Base-by-base conservation (phyloP, 1,140 invertebrate genomes). In the Drosophila nigromelanica region DNA sequence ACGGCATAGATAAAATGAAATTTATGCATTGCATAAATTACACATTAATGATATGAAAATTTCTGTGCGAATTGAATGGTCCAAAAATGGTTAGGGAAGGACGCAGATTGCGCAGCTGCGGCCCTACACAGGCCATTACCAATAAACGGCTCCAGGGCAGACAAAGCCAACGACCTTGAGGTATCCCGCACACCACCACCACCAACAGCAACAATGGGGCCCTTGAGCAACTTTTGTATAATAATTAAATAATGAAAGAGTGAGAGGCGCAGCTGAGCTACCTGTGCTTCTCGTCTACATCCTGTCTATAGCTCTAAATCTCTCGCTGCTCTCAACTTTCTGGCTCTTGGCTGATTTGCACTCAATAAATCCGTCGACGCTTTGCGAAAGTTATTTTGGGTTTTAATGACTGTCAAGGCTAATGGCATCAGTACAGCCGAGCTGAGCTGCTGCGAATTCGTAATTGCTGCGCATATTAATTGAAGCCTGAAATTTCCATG, bases 241-340 rank as follows among this genome's bases (percentile, higher is more conserved):
- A 86, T 82, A 82, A 87, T 87, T 86, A 87, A 86, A 86, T 87
- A 87, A 86, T 87, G 78, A 76, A 87, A 87, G 74, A 72, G 70
- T 39, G 27, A 30, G 39, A 18, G 50, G 3, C 48, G 50, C 55
- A 42, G 27, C 24, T 27, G 40, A 0, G 27, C 27, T 43, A 30
- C 12, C 21, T 18, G 11, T 33, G 8, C 14, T 42, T n/a, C 21
- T 30, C 24, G 37, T n/a, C 37, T 4, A n/a, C 18, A 6, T 15
- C 11, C 14, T 39, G 35, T 18, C 18, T 27, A 10, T n/a, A 15
- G 7, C 8, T 30, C n/a, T 27, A 12, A 39, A 12, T 27, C 5
- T 33, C 12, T n/a, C 47, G 35, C 3, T 15, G 8, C 35, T 60
- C 69, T 52, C 71, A 63, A 66, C 51, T 52, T 68, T 39, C 14